Evolutionary conservation across 2,797 vertebrate species (phyloP).

Genomic region (Hapalemur alaotrensis): DNA sequence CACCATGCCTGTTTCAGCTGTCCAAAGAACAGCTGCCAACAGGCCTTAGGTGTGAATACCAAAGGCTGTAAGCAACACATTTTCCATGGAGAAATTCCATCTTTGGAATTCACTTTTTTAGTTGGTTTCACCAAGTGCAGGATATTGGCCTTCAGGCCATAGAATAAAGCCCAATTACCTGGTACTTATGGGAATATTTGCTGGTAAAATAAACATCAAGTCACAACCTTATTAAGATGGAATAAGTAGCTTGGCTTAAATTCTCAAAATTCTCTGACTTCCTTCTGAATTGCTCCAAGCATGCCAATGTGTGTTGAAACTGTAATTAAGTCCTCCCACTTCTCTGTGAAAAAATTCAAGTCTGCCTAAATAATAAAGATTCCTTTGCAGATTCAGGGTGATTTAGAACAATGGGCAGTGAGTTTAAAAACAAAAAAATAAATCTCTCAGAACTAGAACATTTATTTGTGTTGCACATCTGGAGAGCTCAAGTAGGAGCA

Average conservation of each 20-base stretch:
- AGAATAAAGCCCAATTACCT: constrained; percentile 63
- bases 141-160: constrained; percentile 50
- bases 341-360: constrained; percentile 31
- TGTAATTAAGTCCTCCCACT: constrained; percentile 57
- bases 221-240: constrained; percentile 54
- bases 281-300: constrained; percentile 50
- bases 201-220: constrained; percentile 66
- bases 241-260: constrained; percentile 57
- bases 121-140: constrained; percentile 67
- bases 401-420: constrained; percentile 12
- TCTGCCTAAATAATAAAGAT: constrained; percentile 60
- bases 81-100: constrained; percentile 73
- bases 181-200: constrained; percentile 48
- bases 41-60: constrained; percentile 69
- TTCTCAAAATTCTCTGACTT: constrained; percentile 57
- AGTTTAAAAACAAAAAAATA: not conserved
- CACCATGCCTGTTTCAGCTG: constrained; percentile 23
- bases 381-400: not conserved
- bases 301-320: constrained; percentile 51
- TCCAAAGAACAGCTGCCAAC: constrained; percentile 52
- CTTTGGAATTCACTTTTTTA: constrained; percentile 64
- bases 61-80: constrained; percentile 30
- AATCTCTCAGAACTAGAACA: not conserved
- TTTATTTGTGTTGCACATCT: not conserved
- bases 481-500: not conserved